Evolutionary conservation across 2,113 vertebrate species (phyloP).

Genomic region (Datnioides undecimradiatus): DNA sequence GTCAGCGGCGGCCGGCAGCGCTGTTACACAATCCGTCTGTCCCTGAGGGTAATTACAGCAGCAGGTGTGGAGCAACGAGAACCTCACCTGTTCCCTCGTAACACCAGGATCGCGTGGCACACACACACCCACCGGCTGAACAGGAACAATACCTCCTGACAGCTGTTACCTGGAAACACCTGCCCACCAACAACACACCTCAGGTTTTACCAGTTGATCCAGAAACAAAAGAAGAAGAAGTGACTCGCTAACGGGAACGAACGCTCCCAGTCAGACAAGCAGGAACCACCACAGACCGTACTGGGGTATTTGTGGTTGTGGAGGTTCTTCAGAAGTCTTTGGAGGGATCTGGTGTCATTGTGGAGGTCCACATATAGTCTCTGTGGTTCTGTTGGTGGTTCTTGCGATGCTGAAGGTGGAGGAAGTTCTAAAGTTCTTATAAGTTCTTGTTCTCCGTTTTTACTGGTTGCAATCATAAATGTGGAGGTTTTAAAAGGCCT

Average conservation of each 20-base stretch:
- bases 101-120: conserved; percentile 22
- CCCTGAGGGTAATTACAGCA: conserved; percentile 55
- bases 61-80: conserved; percentile 56
- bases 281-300: too few species aligned
- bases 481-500: too few species aligned
- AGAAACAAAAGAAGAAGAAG: too few species aligned
- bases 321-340: too few species aligned
- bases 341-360: too few species aligned
- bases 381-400: too few species aligned
- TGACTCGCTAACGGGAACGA: background rate
- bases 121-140: background rate
- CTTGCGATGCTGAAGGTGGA: too few species aligned
- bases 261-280: background rate
- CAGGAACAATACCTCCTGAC: background rate
- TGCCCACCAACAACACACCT: background rate
- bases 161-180: conserved; percentile 16
- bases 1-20: conserved; percentile 14
- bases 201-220: background rate
- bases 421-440: too few species aligned
- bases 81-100: conserved; percentile 44
- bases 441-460: too few species aligned
- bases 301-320: too few species aligned
- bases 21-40: conserved; percentile 42
- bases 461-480: too few species aligned
- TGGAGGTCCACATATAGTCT: too few species aligned